Evolutionary conservation across 2,888 invertebrate species (phyloP).

Genomic region (Heliothis peltigera): DNA sequence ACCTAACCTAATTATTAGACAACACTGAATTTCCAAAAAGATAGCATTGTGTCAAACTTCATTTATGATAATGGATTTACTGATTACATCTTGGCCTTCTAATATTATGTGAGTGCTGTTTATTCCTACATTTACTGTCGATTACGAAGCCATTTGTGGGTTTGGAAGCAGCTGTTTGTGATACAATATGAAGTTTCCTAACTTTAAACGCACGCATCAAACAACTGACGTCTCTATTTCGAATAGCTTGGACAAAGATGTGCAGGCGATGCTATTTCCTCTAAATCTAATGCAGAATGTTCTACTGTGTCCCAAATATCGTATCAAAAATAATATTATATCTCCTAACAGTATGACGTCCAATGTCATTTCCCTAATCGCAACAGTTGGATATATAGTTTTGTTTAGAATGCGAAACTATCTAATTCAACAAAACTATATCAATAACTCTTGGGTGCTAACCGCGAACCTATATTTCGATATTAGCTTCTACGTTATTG

Average conservation of each 20-base stretch:
- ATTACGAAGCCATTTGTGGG: not conserved
- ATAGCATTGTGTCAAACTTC: not conserved
- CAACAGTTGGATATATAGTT: not conserved
- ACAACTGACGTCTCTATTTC: not conserved
- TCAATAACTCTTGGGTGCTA: conserved; percentile 1
- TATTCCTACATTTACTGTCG: not conserved
- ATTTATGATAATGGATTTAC: not conserved
- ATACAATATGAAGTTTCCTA: not conserved
- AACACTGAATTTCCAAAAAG: not conserved
- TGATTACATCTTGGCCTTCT: not conserved
- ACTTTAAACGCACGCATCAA: not conserved
- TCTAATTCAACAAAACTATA: not conserved
- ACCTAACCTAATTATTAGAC: too few relatives aligned
- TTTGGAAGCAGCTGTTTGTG: too few relatives aligned
- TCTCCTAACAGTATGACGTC: conserved; percentile 5
- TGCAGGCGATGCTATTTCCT: conserved; percentile 16
- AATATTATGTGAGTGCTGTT: not conserved
- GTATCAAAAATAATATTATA: conserved; percentile 8
- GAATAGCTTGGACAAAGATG: conserved; percentile 18
- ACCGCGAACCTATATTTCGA: not conserved
- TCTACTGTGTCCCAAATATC: conserved; percentile 16
- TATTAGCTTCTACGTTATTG: not conserved
- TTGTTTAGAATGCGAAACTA: not conserved
- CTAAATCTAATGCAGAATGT: conserved; percentile 6
- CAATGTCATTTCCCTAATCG: conserved; percentile 9